Evolutionary conservation across 2,888 invertebrate genomes (phyloP), one percentile per base, ranked within the genome.

Genomic region (Fragum whitleyi): DNA sequence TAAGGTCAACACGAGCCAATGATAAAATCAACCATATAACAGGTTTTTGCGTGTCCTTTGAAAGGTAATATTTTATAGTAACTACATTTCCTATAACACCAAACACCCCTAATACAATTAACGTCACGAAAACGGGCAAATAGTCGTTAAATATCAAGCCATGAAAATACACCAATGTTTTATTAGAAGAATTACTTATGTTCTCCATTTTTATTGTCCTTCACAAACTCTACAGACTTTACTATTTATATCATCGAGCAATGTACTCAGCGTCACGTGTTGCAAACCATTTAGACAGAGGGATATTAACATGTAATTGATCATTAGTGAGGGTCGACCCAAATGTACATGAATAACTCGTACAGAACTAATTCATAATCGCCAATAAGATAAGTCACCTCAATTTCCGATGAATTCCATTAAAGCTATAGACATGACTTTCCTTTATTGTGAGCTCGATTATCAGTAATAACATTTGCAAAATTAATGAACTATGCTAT

Each of bases 11-110:
- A 7, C 28, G 26, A 21, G 57, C 57, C 19, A 57, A 28, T 1
- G 57, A 26, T 7, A 57, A 19, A 28, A 57, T 57, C 23, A 57
- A 19, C 57, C 57, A 57, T 26, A 57, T 57, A 1, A 57, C 57
- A 14, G 57, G 57, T 26, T 57, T 57, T 28, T 28, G 57, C 0
- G 26, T 57, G 26, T 57, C 57, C 21, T 57, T 57, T 21, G 57
- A 57, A 23, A 57, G 23, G 19, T 57, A 57, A 57, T 57, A 57
- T 57, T 57, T 57, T 14, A 57, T 57, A 6, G 57, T 26, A 11
- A 57, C 21, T 57, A 26, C 57, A 19, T 57, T 57, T 23, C 57
- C 57, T 28, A 57, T 28, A 9, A 57, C 57, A 57, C 57, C 57
- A 28, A 57, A 28, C 19, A 57, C 57, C 11, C 26, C 57, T 9